These are phyloP conservation scores for Eulemur rubriventer DNA, from an alignment of 2,797 vertebrate species.

Conservation along the genomic window DNA sequence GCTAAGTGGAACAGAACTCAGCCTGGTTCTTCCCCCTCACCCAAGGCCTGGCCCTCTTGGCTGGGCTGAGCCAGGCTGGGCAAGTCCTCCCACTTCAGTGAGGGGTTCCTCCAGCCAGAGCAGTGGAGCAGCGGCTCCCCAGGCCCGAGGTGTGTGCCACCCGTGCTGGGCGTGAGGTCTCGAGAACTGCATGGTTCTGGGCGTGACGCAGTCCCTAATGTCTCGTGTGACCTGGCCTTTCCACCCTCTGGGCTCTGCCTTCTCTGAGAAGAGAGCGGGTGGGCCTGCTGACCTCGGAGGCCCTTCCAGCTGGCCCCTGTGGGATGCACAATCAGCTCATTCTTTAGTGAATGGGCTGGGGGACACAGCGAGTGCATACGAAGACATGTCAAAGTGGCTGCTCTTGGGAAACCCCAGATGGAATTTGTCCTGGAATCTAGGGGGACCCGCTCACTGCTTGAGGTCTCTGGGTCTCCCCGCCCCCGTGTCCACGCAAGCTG, in stretches of 20 bases:
- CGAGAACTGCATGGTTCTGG: background rate
- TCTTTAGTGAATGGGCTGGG: constrained; percentile 2
- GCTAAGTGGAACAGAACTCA: background rate
- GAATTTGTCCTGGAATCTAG: constrained; percentile 9
- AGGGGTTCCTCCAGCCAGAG: background rate
- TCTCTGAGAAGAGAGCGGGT: background rate
- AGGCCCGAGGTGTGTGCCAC: background rate
- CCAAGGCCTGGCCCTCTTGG: background rate
- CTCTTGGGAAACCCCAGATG: constrained; percentile 44
- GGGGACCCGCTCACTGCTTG: background rate
- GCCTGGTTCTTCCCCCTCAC: background rate
- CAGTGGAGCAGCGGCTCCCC: background rate
- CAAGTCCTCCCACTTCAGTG: background rate
- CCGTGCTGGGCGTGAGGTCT: background rate
- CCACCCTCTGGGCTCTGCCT: background rate
- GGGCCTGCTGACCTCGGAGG: background rate
- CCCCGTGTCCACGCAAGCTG: background rate
- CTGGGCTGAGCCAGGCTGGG: background rate
- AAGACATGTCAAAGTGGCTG: background rate
- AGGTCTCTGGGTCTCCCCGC: background rate
- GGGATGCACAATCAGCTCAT: constrained; percentile 18
- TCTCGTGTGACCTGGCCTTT: background rate
- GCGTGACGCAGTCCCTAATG: constrained; percentile 11
- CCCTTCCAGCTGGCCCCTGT: background rate
- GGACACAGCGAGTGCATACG: background rate